These are phyloP conservation scores for Probaryconus sp. DNA, from an alignment of 1,140 invertebrate species.

Conservation along the genomic window DNA sequence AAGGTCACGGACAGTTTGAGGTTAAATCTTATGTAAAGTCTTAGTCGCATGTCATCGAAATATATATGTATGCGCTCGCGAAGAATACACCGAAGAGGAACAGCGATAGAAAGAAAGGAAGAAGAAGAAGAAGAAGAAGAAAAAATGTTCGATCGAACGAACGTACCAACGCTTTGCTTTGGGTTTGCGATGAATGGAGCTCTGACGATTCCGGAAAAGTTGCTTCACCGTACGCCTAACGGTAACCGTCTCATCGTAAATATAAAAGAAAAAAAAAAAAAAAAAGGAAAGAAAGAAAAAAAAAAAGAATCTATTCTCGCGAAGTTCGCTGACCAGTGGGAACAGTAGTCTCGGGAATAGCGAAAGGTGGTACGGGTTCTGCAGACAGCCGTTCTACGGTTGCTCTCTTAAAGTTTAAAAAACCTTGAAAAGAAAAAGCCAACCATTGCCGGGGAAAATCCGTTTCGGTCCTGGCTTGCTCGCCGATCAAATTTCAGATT, in stretches of 20 bases:
- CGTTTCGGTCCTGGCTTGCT: no score
- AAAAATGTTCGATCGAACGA: slow-evolving; percentile 24
- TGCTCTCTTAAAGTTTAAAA: slow-evolving; percentile 36
- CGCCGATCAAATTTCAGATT: no score
- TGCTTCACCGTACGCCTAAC: slow-evolving; percentile 66
- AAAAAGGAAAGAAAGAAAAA: no score
- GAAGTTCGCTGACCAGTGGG: slow-evolving; percentile 61
- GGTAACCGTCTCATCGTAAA: slow-evolving; percentile 60
- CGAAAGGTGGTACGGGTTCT: slow-evolving; percentile 49
- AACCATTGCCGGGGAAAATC: no score
- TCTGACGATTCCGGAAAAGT: slow-evolving; percentile 64
- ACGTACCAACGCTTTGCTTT: slow-evolving; percentile 32
- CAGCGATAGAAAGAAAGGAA: slow-evolving; percentile 23
- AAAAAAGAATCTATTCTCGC: slow-evolving; percentile 61
- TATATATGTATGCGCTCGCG: slow-evolving; percentile 41
- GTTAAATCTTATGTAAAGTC: slow-evolving; percentile 60
- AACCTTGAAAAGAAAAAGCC: slow-evolving; percentile 23
- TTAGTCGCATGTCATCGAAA: slow-evolving; percentile 57
- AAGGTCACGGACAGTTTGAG: slow-evolving; percentile 64
- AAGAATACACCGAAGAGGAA: slow-evolving; percentile 48
- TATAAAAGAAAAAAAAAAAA: no score
- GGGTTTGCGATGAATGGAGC: slow-evolving; percentile 53
- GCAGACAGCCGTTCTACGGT: slow-evolving; percentile 24
- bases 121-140: slow-evolving; percentile 27
- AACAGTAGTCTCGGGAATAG: slow-evolving; percentile 52